Base-by-base conservation (phyloP, 2,113 vertebrate genomes). In the Columbina picui region DNA sequence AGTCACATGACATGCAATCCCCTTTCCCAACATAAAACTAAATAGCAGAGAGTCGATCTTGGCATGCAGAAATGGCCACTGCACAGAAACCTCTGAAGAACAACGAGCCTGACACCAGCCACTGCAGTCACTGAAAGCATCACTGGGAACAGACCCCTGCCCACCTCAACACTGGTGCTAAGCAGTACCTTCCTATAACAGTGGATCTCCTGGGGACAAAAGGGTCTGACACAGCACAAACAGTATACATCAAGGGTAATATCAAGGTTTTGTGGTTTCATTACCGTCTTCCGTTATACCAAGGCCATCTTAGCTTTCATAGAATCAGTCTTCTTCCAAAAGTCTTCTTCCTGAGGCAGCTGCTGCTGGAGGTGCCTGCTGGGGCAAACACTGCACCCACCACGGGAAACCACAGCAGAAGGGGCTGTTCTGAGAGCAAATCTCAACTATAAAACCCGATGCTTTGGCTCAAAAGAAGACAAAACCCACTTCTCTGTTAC, bases 131-230 rank as follows among this genome's bases (percentile, higher is more conserved):
- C 38, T 50, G 39, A 67, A 70, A 67, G 52, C 30, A 50, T 30
- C 21, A 9, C 56, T 29, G 65, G 16, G 14, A 18, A 30, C 41
- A 36, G 68, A 52, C 19, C 53, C 63, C 38, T 30, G 34, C 10
- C 71, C 5, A 3, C 41, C 36, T 59, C 71, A 71, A 53, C 27
- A 63, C 9, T 0, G 0, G 0, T 38, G 14, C 25, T 13, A 5
- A 45, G 14, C 43, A 29, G 4, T 30, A n/a, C 1, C 1, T 39
- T 52, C 26, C 29, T 69, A 4, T 39, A 45, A 34, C 0, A 4
- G 27, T 34, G 18, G 27, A 80, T 55, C 13, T 34, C 47, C 21
- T 10, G 8, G 14, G 16, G 10, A 55, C 38, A 73, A 84, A 76
- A 56, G 2, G 4, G 21, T 53, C 74, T 88, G 86, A 32, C 15